Evolutionary conservation across 2,797 vertebrate species (phyloP).

Genomic region (Ptychadena robeensis): DNA sequence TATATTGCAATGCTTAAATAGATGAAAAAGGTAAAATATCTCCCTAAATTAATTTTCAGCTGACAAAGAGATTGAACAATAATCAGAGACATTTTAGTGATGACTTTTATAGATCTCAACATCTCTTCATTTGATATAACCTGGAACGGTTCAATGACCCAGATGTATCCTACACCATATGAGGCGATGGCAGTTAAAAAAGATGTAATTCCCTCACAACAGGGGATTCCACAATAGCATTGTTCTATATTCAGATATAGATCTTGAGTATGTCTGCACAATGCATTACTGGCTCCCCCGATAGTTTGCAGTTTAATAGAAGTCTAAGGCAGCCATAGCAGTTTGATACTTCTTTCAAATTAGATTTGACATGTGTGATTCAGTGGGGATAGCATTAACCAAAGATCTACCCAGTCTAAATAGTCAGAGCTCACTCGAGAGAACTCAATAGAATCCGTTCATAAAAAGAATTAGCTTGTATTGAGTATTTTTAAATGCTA

Average conservation of each 20-base stretch:
- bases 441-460: neutral
- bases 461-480: neutral
- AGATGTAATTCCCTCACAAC: conserved; percentile 37
- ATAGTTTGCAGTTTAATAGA: conserved; percentile 45
- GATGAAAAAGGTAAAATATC: neutral
- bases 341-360: conserved; percentile 36
- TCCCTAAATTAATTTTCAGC: neutral
- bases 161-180: conserved; percentile 9
- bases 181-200: conserved; percentile 12
- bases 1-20: neutral
- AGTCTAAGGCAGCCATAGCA: conserved; percentile 13
- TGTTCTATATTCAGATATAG: conserved; percentile 54
- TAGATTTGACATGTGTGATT: conserved; percentile 39
- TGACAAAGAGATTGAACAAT: neutral
- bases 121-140: conserved; percentile 13
- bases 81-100: conserved; percentile 28
- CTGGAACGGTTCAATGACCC: conserved; percentile 23
- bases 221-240: conserved; percentile 30
- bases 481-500: neutral
- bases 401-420: conserved; percentile 9
- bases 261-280: conserved; percentile 37
- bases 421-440: neutral
- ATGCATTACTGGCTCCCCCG: conserved; percentile 46
- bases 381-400: neutral
- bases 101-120: conserved; percentile 32